Evolutionary conservation across 1,140 invertebrate genomes (phyloP), one percentile per base, ranked within the genome.

Genomic region (Cryptotermes secundus): DNA sequence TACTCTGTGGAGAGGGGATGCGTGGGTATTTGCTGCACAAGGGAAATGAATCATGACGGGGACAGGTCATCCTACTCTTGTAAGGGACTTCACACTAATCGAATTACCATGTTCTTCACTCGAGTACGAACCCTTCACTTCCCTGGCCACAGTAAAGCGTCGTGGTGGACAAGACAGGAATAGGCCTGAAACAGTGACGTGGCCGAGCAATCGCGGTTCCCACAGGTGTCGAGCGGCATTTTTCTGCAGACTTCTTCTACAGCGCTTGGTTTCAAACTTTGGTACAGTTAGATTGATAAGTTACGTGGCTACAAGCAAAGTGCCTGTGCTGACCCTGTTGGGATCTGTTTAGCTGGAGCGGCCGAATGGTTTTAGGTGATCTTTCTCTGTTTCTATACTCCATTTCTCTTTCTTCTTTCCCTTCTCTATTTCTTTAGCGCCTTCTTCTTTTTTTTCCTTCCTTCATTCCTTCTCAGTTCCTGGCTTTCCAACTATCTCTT

Each of bases 1-100:
- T n/a, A 34, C 31, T 38, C 34, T 14, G 34, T 34, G 26, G 80
- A 24, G 80, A 26, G 38, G 14, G 1, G 81, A 38, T 26, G 34
- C 31, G 34, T 24, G 72, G 72, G n/a, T 6, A 31, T n/a, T 31
- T 12, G 19, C 72, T 19, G 31, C 80, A 38, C 34, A 16, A 36
- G 80, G 81, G 45, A 82, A 82, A 82, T 82, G 81, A 82, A 82
- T 82, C 81, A 82, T 45, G 81, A 45, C 34, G 16, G 81, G n/a
- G 45, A 7, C 26, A 31, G 59, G 59, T 72, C 59, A 72, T 72
- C 26, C 59, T 72, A 6, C 59, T 72, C 59, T 72, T 72, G 59
- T 82, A 59, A 82, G 42, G 34, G 81, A 45, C 81, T 59, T 45
- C 34, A 1, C 81, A 42, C 42, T 82, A 82, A 82, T 82, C 81